Evolutionary conservation across 2,797 vertebrate species (phyloP), one percentile per base, ranked within the genome.

Genomic region (Arrhamphus sclerolepis): DNA sequence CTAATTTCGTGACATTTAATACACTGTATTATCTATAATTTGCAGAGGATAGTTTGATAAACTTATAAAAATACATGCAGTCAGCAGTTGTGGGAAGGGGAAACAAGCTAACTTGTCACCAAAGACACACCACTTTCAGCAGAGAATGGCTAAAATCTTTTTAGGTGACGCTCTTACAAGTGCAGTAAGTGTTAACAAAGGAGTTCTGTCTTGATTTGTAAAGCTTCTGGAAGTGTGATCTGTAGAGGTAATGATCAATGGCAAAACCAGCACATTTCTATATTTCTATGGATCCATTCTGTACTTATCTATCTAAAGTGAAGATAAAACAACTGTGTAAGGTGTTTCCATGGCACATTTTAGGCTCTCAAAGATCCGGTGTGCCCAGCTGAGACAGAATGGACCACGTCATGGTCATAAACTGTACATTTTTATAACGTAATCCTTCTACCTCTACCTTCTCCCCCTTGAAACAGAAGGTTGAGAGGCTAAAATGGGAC

Each of bases 51-150:
- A 8, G n/a, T 17, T 3, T 31, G 39, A 54, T 28, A 44, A 50
- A 31, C 17, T 46, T 60, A 14, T 38, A 13, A 22, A 64, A 58
- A 54, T 28, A 7, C 4, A 48, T 19, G 5, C 18, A 52, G 50
- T 67, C 62, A 72, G 66, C 51, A 48, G 20, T 57, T 46, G 20
- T 17, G 4, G 18, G 13, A 2, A 39, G 70, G 68, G 63, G 60
- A 34, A 58, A 54, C 54, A 43, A 64, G 39, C 58, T 68, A 66
- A 34, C 2, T 17, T 70, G 54, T 69, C 47, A 49, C 56, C 28
- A 51, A 47, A 59, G 31, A 38, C 4, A 31, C 29, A 42, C 24
- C 43, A 22, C 24, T 5, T 26, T 26, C 6, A 16, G 34, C 17
- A 26, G 40, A 46, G 39, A 62, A 31, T 59, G 5, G 38, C 31